Percentiles rank a stretch among this genome's conserved stretches.
Evolutionary conservation across 1,140 invertebrate species (phyloP).

Genomic region (Conopomorpha cramerella): DNA sequence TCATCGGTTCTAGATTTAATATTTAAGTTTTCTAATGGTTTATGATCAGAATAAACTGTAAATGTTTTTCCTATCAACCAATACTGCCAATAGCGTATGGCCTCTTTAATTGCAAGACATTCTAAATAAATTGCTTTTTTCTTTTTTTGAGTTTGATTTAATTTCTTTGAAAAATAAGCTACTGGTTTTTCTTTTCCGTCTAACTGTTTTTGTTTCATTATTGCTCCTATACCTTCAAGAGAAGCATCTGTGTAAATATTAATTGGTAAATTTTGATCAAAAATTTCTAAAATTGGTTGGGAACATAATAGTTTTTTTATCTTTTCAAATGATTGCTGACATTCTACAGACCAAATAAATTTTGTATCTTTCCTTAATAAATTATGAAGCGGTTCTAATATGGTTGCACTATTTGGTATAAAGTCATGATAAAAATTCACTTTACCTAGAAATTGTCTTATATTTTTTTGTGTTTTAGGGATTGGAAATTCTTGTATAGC

Average conservation of each 20-base stretch:
- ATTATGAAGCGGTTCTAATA: conserved; percentile 20
- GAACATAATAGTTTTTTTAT: too few relatives aligned
- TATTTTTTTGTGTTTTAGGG: conserved; percentile 5
- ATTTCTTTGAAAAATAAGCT: conserved; percentile 13
- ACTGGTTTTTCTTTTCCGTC: too few relatives aligned
- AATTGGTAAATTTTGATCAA: too few relatives aligned
- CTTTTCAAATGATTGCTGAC: too few relatives aligned
- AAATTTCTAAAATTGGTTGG: too few relatives aligned
- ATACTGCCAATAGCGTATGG: too few relatives aligned
- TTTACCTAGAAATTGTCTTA: conserved; percentile 20
- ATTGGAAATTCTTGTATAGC: conserved; percentile 20
- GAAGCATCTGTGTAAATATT: too few relatives aligned
- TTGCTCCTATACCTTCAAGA: too few relatives aligned
- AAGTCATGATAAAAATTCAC: conserved; percentile 22
- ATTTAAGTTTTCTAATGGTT: too few relatives aligned
- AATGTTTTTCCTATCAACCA: conserved; percentile 7
- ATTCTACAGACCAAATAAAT: conserved; percentile 18
- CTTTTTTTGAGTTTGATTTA: too few relatives aligned
- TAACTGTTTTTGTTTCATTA: conserved; percentile 15
- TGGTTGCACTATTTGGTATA: conserved; percentile 17
- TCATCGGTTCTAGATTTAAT: too few relatives aligned
- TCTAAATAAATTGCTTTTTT: conserved; percentile 14
- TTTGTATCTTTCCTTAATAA: conserved; percentile 17
- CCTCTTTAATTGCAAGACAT: too few relatives aligned
- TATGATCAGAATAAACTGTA: conserved; percentile 5